Base-by-base conservation (phyloP, 2,888 invertebrate genomes). In the Hesperia comma region DNA sequence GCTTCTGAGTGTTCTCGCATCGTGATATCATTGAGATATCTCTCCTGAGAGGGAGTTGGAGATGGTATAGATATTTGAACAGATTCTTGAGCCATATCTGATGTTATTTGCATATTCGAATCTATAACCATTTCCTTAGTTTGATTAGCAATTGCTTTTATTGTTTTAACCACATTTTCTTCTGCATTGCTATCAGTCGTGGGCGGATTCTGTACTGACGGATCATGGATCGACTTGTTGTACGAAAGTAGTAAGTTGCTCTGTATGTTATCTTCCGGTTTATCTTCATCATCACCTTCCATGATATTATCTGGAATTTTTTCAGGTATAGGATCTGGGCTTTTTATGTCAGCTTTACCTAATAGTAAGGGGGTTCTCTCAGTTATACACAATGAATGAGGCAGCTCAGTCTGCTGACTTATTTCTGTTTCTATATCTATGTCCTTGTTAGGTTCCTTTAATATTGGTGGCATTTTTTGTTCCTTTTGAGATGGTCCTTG, bases 61-160 rank as follows among this genome's bases (percentile, higher is more conserved):
- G 95, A 95, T 0, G 95, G 95, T 73, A 95, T 95, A 0, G 95
- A 95, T 77, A 95, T 95, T 70, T 95, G 94, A 21, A 95, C 94
- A 0, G 94, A 95, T 77, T 95, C 94, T 63, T 94, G 94, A 14
- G 94, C 90, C 77, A 93, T 86, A 70, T 95, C 95, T 1, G 92
- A 90, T 2, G 93, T 90, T 69, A 91, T 91, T 77, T 93, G 93
- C 85, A 93, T 91, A 72, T 94, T 94, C 8, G 93, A 93, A 72
- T 92, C 91, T 68, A 94, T 93, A 5, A 94, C 92, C 79, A 93
- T 92, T 75, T 93, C 94, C 72, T 93, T 93, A 0, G 94, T 93
- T 77, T 93, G 93, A 76, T 93, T 93, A 21, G 92, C 93, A 55
- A 93, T 93, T 6, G 93, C 93, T 76, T 93, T 93, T 69, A 94